Base-by-base conservation (phyloP, 2,888 invertebrate genomes). In the Tupiocoris notatus region DNA sequence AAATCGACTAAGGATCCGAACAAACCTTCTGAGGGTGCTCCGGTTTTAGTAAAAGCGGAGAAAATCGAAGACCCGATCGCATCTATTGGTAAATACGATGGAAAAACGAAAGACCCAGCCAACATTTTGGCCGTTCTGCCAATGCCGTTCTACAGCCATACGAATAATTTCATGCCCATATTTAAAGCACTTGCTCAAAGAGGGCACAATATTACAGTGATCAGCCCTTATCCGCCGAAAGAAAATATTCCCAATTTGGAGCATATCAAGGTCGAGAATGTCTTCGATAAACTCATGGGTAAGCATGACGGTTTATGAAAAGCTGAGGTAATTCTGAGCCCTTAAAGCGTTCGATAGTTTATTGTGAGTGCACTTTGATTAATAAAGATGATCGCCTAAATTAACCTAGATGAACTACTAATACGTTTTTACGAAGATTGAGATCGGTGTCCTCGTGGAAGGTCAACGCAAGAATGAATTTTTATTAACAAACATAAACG, bases 191-290 rank as follows among this genome's bases (percentile, higher is more conserved):
- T 79, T n/a, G 79, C 78, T 1, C 9, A 23, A n/a, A 62, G 74
- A 54, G 79, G 79, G 2, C 79, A 79, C 61, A 78, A 79, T 59
- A 54, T 79, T 12, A 79, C 79, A 1, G 25, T 75, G 63, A 67
- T 78, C 12, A 76, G 77, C 25, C 77, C 78, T 16, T 79, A 67
- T 54, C 77, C 79, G 6, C 78, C 74, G 18, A 77, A 77, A 22
- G 22, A 62, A 6, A 18, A 18, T 3, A 25, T 77, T 9, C 23
- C 76, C 3, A 79, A 78, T 24, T 78, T 76, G 77, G 77, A 75
- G 25, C 70, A 78, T 21, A 70, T 79, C 18, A 21, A 62, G 0
- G 62, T 79, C 1, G 63, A 66, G 20, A 77, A 75, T 59, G 23
- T 22, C 2, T 20, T 75, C 6, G 1, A 57, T 16, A n/a, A 59